A percentile compares a stretch with the other conserved stretches of the same genome.
These are phyloP conservation scores for Drosophila recens DNA, from an alignment of 2,888 invertebrate genomes.

Conservation along the genomic window DNA sequence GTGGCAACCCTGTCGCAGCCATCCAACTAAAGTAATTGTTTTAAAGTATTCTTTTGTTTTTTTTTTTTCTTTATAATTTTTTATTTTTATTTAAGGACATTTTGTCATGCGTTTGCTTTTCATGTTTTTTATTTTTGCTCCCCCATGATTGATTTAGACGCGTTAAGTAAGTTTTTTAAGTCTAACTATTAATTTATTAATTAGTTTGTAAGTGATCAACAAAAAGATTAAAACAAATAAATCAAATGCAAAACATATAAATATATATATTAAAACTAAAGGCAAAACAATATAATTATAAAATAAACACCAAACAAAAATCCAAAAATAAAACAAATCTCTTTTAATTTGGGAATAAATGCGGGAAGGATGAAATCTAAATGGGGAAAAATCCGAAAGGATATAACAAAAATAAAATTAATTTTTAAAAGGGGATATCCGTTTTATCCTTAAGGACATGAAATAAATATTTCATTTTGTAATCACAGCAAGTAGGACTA, in stretches of 20 bases:
- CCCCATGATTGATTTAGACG: conserved; percentile 66
- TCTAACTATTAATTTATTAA: conserved; percentile 81
- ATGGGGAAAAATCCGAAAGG: no score
- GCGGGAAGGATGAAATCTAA: background rate
- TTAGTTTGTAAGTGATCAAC: conserved; percentile 74
- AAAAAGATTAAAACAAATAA: conserved; percentile 58
- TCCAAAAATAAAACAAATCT: conserved; percentile 4
- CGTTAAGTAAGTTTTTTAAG: conserved; percentile 75
- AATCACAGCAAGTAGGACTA: background rate
- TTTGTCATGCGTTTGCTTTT: conserved; percentile 58
- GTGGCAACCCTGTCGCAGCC: conserved; percentile 40
- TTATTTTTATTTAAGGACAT: conserved; percentile 43
- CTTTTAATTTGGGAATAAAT: background rate
- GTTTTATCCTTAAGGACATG: background rate
- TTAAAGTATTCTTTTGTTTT: conserved; percentile 52
- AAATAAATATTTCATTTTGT: background rate
- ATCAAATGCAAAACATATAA: conserved; percentile 67
- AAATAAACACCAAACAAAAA: conserved; percentile 60
- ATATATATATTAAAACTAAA: conserved; percentile 69
- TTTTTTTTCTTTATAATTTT: conserved; percentile 13
- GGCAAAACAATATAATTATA: conserved; percentile 73
- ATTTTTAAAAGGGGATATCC: background rate
- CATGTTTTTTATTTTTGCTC: conserved; percentile 50
- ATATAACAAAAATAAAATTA: no score
- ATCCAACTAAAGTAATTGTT: conserved; percentile 48